Percentiles rank a stretch among this genome's conserved stretches.
phyloP scores from a whole-genome alignment of 2,797 vertebrate genomes.

The Erpetoichthys calabaricus region DNA sequence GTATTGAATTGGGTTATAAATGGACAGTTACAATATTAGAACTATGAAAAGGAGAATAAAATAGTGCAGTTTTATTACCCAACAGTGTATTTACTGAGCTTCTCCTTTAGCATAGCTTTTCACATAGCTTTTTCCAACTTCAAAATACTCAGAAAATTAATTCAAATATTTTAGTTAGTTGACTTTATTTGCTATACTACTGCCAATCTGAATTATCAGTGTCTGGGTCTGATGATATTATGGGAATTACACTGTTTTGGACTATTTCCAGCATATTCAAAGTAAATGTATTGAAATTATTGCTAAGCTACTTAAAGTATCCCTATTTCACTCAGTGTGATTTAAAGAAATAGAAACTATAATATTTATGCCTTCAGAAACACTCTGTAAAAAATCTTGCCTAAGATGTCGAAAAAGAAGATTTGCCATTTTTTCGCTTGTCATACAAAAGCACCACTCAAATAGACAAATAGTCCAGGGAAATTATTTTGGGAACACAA shows the following conservation, averaged over 20 bases:
- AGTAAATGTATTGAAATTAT: constrained; percentile 85
- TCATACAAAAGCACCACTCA: no score
- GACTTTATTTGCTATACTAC: constrained; percentile 67
- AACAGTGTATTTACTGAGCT: no score
- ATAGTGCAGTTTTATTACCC: no score
- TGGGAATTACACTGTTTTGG: constrained; percentile 63
- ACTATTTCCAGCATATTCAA: constrained; percentile 57
- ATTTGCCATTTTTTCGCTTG: constrained; percentile 19
- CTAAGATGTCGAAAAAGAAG: constrained; percentile 53
- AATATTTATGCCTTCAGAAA: constrained; percentile 58
- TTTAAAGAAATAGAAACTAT: constrained; percentile 64
- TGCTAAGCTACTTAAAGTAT: constrained; percentile 83
- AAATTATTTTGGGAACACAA: no score
- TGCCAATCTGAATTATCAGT: constrained; percentile 63
- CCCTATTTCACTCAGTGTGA: constrained; percentile 67
- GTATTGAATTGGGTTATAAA: no score
- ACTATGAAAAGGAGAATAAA: no score
- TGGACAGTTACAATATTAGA: no score
- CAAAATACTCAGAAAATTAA: constrained; percentile 52
- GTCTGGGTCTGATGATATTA: constrained; percentile 61
- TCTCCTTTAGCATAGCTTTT: no score
- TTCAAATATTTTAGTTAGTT: constrained; percentile 52
- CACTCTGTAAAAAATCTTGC: constrained; percentile 42
- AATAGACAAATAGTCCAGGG: no score
- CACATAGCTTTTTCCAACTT: constrained; percentile 27